Evolutionary conservation across 92 coral and sea anemone genomes (phyloP), one percentile per base, ranked within the genome.

Genomic region (Pocillopora meandrina): DNA sequence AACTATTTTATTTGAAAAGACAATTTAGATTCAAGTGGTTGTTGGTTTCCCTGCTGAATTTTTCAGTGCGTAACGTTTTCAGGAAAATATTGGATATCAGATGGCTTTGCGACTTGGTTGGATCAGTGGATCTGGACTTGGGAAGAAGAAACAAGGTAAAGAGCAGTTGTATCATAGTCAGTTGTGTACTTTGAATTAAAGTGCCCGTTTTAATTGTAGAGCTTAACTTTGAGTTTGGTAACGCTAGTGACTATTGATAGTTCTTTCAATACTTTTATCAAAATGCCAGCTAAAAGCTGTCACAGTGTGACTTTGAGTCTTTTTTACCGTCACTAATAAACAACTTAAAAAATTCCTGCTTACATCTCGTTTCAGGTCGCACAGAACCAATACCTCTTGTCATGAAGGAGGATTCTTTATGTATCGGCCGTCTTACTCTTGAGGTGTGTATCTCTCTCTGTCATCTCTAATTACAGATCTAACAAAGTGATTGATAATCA

Each of bases 1-100:
- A 42, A 42, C 49, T 7, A 0, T 42, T 42, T 42, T 7, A 42
- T 7, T 42, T 42, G 49, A 42, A 42, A 42, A 42, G 49, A 42
- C 4, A 42, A 42, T 42, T 42, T 7, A 42, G 49, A 42, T 42
- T 7, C 49, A 42, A 42, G 49, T 42, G 49, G 49, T 42, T 42
- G 49, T 3, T 42, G 49, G 4, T 42, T 42, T 42, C 49, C 49
- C 7, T 3, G 49, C 49, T 42, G 49, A 42, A 42, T 42, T 42
- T 3, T 42, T 42, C 49, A 42, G 4, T 42, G 49, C 49, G 7
- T 42, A 42, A 42, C 49, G 0, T 42, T 42, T 88, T 79, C 88
- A 96, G 99, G 99, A 94, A 85, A 96, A 96, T 82, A 90, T 91
- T 84, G 99, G 99, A 26, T 96, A 96, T 90, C 99, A 96, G 88